phyloP scores from a whole-genome alignment of 2,888 invertebrate species.

The Axea sp. region DNA sequence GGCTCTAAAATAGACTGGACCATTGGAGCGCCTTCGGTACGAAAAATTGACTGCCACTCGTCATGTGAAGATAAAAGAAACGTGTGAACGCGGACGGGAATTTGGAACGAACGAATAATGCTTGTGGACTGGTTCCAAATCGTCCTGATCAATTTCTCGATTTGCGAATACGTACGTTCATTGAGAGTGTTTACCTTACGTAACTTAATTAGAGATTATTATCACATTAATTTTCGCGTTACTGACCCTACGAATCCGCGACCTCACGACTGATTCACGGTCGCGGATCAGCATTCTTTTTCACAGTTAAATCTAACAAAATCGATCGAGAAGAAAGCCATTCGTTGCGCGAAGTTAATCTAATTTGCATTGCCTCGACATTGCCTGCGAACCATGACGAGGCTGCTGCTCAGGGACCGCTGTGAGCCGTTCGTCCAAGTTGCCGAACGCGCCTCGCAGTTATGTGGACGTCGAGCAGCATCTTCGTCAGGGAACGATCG shows the following conservation, averaged over 20 bases:
- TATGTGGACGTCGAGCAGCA: not conserved
- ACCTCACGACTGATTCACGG: conserved; percentile 34
- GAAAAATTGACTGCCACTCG: no score
- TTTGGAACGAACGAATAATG: no score
- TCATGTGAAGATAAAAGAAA: no score
- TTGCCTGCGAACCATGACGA: conserved; percentile 1
- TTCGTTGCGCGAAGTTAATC: conserved; percentile 5
- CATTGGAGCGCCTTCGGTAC: no score
- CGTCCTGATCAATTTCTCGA: no score
- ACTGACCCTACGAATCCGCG: conserved; percentile 28
- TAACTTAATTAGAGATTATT: conserved; percentile 24
- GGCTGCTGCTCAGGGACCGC: not conserved
- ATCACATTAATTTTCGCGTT: conserved; percentile 19
- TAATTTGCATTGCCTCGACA: conserved; percentile 10
- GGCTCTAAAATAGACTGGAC: no score
- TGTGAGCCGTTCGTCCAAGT: no score
- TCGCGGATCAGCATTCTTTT: conserved; percentile 4
- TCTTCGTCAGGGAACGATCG: conserved; percentile 8
- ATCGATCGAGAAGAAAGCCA: not conserved
- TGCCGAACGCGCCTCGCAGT: no score
- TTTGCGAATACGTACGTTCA: no score
- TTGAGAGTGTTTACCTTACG: conserved; percentile 8
- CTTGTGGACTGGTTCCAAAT: conserved; percentile 6
- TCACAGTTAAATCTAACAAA: no score
- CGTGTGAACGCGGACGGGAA: no score